These are phyloP conservation scores for Pygoscelis antarcticus DNA, from an alignment of 2,113 vertebrate genomes.

Conservation along the genomic window DNA sequence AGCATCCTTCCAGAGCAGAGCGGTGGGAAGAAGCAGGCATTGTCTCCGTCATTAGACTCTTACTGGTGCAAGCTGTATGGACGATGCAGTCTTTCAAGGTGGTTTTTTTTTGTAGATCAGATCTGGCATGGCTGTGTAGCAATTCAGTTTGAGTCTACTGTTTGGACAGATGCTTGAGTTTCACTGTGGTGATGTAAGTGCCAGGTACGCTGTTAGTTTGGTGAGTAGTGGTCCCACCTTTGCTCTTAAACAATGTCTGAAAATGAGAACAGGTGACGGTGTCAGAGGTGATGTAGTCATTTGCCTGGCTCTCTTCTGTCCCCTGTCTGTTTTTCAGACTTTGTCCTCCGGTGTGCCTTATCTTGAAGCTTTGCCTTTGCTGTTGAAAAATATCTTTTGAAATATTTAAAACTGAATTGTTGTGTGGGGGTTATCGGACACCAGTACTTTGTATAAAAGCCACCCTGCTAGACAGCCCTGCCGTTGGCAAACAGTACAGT, in stretches of 20 bases:
- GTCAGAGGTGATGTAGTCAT: background rate
- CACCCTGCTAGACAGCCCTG: background rate
- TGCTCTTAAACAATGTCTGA: background rate
- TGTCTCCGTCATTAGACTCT: background rate
- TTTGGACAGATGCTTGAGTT: background rate
- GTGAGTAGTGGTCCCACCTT: background rate
- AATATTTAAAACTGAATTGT: background rate
- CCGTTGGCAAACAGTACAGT: fast-evolving
- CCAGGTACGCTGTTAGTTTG: fast-evolving
- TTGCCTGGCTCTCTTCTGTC: background rate
- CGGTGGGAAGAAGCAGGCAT: background rate
- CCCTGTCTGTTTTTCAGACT: background rate
- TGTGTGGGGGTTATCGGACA: background rate
- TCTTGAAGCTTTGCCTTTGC: background rate
- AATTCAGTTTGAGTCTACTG: fast-evolving
- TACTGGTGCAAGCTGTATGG: fast-evolving
- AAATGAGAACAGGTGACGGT: background rate
- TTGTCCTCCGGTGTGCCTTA: background rate
- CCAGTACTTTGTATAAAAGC: background rate
- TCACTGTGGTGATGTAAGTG: fast-evolving
- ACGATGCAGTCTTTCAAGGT: background rate
- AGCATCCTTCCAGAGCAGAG: background rate
- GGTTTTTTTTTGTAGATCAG: background rate
- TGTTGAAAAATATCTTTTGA: background rate
- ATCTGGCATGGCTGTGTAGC: background rate